Evolutionary conservation across 23 tunicate species (phyloP), one percentile per base, ranked within the genome.

Genomic region (Ciona savignyi): DNA sequence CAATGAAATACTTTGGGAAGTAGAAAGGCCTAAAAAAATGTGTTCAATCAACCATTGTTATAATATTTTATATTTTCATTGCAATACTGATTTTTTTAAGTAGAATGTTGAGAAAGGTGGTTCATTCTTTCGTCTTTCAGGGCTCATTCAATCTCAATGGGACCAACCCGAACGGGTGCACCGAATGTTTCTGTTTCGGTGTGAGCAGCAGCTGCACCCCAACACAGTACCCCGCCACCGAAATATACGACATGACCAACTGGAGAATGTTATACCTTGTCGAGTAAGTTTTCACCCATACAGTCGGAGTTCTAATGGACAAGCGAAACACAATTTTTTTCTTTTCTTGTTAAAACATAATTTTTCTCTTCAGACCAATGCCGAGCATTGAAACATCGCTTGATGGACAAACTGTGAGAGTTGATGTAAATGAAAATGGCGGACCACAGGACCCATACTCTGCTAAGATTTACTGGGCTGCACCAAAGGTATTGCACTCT

Each of bases 401-500:
- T 69, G 30, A 73, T 34, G 83, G 82, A 23, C 65, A 51, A 63
- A 77, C 72, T 27, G 63, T 81, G 2, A 30, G 66, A 0, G 86
- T 87, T 1, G 23, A 81, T 63, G 67, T 87, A 34, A 69, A 25
- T 23, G 78, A 60, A 34, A 77, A 78, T 28, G 95, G 83, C 24
- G 86, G 95, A 6, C 78, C 74, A 21, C 23, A 30, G 30, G 79
- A 81, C n/a, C 82, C 77, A 2, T 25, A 78, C 33, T 66, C 34
- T 33, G 63, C 86, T 48, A 28, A 42, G 28, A 28, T 87, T 21
- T 87, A 87, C 79, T 87, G 95, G 95, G 95, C 82, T 20, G 86
- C 95, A 1, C 95, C 95, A 32, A 62, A 32, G 87, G 87, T 83
- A 69, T 24, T 51, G 4, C 11, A 70, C n/a, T 1, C 11, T 2